Percentiles rank a stretch among this genome's conserved stretches.
Conservation (phyloP, 2,113 vertebrate species). For the Dipodomys stephensi region DNA sequence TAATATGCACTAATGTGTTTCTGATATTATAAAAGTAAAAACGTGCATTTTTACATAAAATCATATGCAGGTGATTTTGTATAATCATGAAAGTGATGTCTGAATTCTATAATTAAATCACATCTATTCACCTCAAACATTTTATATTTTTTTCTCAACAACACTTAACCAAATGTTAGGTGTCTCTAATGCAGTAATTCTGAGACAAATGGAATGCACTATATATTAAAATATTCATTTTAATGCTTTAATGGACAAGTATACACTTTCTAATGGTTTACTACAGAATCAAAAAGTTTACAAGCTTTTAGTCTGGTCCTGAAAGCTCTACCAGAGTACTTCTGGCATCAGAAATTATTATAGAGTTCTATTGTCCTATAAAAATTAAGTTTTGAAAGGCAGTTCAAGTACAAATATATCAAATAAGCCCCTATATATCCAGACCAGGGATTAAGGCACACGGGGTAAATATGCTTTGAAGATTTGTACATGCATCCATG, state of each 20-base stretch:
- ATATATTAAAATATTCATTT: not conserved
- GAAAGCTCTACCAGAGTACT: not conserved
- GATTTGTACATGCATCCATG: not conserved
- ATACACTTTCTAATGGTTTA: not conserved
- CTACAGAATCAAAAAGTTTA: not conserved
- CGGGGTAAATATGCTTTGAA: not conserved
- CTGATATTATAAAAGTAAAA: conserved; percentile 14
- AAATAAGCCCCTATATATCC: not conserved
- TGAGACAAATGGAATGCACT: not conserved
- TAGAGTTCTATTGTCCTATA: not conserved
- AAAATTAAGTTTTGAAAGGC: not conserved
- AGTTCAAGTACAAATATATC: not conserved
- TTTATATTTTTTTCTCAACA: conserved; percentile 22
- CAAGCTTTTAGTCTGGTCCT: not conserved
- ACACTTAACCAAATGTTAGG: not conserved
- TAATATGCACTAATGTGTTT: not conserved
- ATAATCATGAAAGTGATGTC: not conserved
- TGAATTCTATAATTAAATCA: not conserved
- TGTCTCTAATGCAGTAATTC: not conserved
- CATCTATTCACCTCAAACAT: not conserved
- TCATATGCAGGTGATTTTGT: not conserved
- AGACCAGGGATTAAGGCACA: not conserved
- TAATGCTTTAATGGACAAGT: conserved; percentile 30
- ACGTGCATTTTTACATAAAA: not conserved
- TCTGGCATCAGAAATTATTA: not conserved